Conservation (phyloP, 2,797 vertebrate species). For the Myioborus melanocephalus region DNA sequence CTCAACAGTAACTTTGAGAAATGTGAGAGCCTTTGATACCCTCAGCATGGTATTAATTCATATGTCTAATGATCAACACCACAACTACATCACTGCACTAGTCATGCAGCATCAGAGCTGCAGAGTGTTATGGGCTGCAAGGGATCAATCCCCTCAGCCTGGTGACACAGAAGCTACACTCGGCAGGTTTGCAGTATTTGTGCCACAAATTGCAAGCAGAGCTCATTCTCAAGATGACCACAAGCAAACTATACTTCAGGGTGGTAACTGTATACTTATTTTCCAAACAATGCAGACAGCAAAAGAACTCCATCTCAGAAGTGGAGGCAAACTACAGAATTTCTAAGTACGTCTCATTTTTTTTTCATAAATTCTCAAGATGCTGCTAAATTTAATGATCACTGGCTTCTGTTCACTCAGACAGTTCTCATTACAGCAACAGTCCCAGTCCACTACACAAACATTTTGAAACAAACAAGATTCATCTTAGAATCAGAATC, state of each 20-base stretch:
- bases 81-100: not conserved
- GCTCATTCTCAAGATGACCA: not conserved
- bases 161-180: not conserved
- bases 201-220: not conserved
- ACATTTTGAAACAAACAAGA: not conserved
- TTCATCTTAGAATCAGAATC: not conserved
- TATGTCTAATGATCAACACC: not conserved
- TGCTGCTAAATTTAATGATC: not conserved
- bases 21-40: not conserved
- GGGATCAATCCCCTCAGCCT: not conserved
- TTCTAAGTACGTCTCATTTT: fast-evolving
- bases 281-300: not conserved
- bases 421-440: not conserved
- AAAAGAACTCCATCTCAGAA: not conserved
- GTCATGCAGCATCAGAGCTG: not conserved
- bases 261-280: not conserved
- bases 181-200: not conserved
- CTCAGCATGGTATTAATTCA: not conserved
- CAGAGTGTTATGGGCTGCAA: not conserved
- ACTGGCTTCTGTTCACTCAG: not conserved
- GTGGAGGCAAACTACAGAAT: not conserved
- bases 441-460: not conserved
- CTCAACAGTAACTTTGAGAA: not conserved
- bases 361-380: not conserved
- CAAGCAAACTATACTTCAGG: not conserved